These are phyloP conservation scores for Nothoprocta perdicaria DNA, from an alignment of 2,113 vertebrate genomes.

Conservation along the genomic window DNA sequence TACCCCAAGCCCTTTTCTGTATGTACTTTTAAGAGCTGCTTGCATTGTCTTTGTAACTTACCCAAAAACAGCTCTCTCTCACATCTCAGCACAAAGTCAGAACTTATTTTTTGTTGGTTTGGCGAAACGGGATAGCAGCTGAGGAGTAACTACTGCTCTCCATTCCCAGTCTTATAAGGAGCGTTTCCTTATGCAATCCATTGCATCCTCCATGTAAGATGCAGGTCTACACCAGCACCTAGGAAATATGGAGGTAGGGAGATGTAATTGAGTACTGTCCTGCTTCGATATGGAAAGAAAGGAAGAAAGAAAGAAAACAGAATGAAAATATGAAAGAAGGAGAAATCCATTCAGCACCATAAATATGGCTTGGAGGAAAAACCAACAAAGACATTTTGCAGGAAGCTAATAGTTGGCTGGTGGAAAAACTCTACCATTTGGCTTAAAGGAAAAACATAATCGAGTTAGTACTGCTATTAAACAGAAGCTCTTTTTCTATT, in stretches of 20 bases:
- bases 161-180: background rate
- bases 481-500: conserved; percentile 3
- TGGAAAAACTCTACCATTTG: background rate
- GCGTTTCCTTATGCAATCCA: background rate
- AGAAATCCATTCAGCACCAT: background rate
- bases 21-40: background rate
- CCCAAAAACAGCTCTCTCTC: background rate
- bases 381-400: background rate
- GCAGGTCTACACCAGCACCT: background rate
- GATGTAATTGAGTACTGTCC: background rate
- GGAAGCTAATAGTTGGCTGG: background rate
- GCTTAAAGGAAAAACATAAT: conserved; percentile 17
- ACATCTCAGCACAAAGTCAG: background rate
- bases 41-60: background rate
- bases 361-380: background rate
- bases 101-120: background rate
- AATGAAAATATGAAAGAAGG: background rate
- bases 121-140: background rate
- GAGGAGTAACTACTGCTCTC: background rate
- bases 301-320: background rate
- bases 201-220: background rate
- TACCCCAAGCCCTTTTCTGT: background rate
- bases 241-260: background rate
- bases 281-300: background rate
- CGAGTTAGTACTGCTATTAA: conserved; percentile 28